Base-by-base conservation (phyloP, 2,888 invertebrate genomes). In the Eupithecia tripunctaria region DNA sequence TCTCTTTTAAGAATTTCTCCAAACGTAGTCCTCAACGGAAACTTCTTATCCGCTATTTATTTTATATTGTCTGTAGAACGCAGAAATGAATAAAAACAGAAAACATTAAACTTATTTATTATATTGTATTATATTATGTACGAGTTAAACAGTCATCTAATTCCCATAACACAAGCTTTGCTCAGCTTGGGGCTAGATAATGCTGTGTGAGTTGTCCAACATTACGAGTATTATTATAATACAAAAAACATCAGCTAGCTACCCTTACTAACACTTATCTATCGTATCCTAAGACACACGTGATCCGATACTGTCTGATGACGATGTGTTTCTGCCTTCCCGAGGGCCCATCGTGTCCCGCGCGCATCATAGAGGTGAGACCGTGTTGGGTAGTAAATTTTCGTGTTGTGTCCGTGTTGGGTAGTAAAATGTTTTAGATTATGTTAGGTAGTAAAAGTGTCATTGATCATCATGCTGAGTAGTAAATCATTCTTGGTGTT, bases 301-400 rank as follows among this genome's bases (percentile, higher is more conserved):
- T 67, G 91, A 89, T 76, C 88, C 91, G 79, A 88, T 89, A 74
- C 83, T 91, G 69, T 91, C 91, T 59, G 90, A 91, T 71, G 91
- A 90, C 73, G 91, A 91, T 76, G 91, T 90, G 76, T 91, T 91
- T 82, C 76, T 86, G 64, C 87, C 87, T 38, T 84, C 81, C 74
- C 76, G 60, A 10, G 71, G 41, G 41, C 68, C 68, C 70, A 79
- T 78, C n/a, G 76, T 77, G 32, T 73, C 79, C 65, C 74, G 79
- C 25, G 79, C 77, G 79, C 86, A 64, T 82, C 87, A 32, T 18
- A 80, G 81, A 86, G 86, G 86, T 86, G 81, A 78, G 79, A 41
- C 38, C 25, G 41, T n/a, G 60, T 65, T 69, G 43, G 68, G 66
- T 65, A 66, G 70, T 29, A 29, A 56, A 38, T 0, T 63, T 8